Conservation (phyloP, 2,797 vertebrate genomes). For the Pipistrellus nathusii region DNA sequence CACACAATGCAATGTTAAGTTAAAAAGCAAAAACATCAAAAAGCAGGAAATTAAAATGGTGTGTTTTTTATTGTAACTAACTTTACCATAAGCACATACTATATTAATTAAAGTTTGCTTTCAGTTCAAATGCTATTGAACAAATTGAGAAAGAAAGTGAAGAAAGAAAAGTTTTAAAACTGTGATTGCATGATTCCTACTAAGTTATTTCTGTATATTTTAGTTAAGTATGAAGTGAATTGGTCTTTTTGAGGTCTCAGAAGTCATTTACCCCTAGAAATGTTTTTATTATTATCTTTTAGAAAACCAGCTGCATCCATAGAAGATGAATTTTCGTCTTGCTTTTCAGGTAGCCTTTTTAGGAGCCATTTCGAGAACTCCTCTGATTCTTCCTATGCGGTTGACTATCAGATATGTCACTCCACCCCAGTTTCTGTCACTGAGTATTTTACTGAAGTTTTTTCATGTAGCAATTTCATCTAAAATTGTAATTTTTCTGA, state of each 20-base stretch:
- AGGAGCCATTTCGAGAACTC: not conserved
- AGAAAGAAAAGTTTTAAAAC: not conserved
- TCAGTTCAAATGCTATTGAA: slow-evolving; percentile 33
- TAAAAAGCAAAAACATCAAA: slow-evolving; percentile 43
- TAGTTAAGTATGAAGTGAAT: not conserved
- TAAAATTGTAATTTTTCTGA: slow-evolving; percentile 72
- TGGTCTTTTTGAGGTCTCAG: not conserved
- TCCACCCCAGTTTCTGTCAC: not conserved
- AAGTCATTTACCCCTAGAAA: slow-evolving; percentile 7
- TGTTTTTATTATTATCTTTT: slow-evolving; percentile 20
- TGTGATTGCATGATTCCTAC: not conserved
- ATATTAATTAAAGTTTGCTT: slow-evolving; percentile 24
- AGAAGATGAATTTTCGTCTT: not conserved
- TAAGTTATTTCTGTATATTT: not conserved
- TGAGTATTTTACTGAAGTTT: slow-evolving; percentile 15
- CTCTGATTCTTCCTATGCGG: not conserved
- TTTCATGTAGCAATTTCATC: slow-evolving; percentile 48
- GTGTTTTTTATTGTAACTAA: slow-evolving; percentile 48
- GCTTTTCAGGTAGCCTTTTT: not conserved
- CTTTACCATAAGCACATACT: not conserved
- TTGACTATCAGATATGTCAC: not conserved
- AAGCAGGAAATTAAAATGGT: slow-evolving; percentile 32
- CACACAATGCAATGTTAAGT: not conserved
- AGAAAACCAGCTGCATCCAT: slow-evolving; percentile 36
- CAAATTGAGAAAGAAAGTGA: slow-evolving; percentile 22